Evolutionary conservation across 2,113 vertebrate genomes (phyloP), one percentile per base, ranked within the genome.

Genomic region (Etheostoma cragini): DNA sequence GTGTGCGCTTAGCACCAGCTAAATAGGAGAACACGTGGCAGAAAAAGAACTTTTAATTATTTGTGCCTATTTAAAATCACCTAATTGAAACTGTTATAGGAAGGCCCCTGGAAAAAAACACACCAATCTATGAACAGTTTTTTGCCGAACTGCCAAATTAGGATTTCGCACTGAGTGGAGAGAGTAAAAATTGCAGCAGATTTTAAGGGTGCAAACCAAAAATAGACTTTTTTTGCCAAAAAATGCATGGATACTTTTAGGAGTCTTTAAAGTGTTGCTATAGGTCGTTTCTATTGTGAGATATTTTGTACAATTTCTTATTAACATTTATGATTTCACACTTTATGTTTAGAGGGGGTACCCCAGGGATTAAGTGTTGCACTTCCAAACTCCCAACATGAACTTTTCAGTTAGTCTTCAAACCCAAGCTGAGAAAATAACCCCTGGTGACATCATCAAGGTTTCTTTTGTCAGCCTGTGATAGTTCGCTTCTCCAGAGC

Each of bases 41-140:
- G 64, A 81, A 83, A 84, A 75, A 24, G 72, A 83, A 80, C 74
- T 80, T 76, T 90, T 86, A 91, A 92, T 93, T 84, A 92, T 92
- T 91, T 56, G 87, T 72, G 78, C 8, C 66, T 69, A 45, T 66
- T 89, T 73, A 35, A 60, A 75, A 69, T 0, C 16, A 52, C 69
- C 66, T 89, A 78, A 90, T 78, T 90, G 83, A 89, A 91, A 89
- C 35, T 81, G 68, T 87, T 83, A 89, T 68, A 72, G 68, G 74
- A 88, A 58, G 80, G 54, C 56, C 68, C 38, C 58, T 8, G 3
- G 4, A 85, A 83, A 66, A 84, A 85, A 88, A 88, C 67, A 78
- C 71, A 53, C 83, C 86, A 82, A 74, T 57, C 56, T 72, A 71
- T 56, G 69, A 80, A 81, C 82, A 80, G 74, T 35, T 81, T 92